Evolutionary conservation across 2,797 vertebrate species (phyloP).

Genomic region (Psittacula derbiana): DNA sequence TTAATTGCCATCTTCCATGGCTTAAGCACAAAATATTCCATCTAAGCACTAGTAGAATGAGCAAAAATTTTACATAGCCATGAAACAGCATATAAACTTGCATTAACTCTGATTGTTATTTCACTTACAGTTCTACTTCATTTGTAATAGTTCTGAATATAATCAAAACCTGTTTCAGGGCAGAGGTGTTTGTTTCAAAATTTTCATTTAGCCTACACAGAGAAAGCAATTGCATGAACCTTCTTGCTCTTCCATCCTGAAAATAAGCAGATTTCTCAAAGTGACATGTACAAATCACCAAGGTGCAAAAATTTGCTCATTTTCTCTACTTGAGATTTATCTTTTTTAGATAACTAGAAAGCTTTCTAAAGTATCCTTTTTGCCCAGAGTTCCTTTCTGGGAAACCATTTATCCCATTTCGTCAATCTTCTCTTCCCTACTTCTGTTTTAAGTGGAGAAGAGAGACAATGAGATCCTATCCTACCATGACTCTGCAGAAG

Average conservation of each 20-base stretch:
- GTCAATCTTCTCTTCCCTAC: background rate
- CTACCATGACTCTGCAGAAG: background rate
- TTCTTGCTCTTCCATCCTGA: background rate
- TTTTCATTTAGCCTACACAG: background rate
- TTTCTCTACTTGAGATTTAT: background rate
- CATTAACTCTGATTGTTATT: background rate
- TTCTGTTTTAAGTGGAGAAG: background rate
- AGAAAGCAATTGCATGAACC: background rate
- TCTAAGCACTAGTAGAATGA: background rate
- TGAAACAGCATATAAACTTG: background rate
- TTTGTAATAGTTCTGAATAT: background rate
- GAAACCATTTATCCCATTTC: background rate
- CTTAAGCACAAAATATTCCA: background rate
- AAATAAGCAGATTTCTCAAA: background rate
- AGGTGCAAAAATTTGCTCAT: background rate
- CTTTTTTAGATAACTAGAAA: background rate
- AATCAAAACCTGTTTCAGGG: background rate
- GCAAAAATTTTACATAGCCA: background rate
- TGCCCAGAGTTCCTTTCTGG: background rate
- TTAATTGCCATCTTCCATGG: background rate
- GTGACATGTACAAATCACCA: background rate
- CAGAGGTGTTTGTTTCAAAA: background rate
- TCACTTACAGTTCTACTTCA: background rate
- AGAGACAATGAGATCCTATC: background rate
- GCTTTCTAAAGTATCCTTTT: background rate